Percentiles rank a stretch among this genome's conserved stretches.
phyloP scores from a whole-genome alignment of 2,888 invertebrate species.

The Pristionchus mayeri region DNA sequence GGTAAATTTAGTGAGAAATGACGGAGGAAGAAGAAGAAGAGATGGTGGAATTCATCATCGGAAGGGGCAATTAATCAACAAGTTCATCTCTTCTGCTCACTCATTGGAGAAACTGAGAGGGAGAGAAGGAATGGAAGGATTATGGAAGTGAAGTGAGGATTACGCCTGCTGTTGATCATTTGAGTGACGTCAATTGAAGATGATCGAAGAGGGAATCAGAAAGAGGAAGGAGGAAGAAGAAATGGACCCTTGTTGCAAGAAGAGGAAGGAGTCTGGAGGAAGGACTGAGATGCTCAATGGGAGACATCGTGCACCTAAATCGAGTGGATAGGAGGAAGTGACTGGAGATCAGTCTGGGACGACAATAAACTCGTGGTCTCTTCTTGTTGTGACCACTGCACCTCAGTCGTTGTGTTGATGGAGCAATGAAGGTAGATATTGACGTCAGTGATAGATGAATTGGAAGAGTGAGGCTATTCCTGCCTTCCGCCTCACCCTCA shows the following conservation, averaged over 20 bases:
- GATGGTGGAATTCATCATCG: too few relatives aligned
- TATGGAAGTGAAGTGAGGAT: not conserved
- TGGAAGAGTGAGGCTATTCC: not conserved
- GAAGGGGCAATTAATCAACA: too few relatives aligned
- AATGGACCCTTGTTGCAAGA: not conserved
- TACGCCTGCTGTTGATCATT: not conserved
- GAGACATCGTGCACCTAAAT: too few relatives aligned
- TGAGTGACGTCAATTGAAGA: not conserved
- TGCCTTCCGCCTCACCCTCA: not conserved
- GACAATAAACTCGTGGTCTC: too few relatives aligned
- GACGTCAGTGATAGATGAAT: constrained; percentile 13
- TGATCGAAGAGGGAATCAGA: constrained; percentile 9
- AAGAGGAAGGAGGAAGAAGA: constrained; percentile 2
- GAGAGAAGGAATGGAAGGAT: not conserved
- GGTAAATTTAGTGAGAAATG: too few relatives aligned
- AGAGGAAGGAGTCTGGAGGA: not conserved
- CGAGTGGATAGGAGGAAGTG: too few relatives aligned
- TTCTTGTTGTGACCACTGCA: constrained; percentile 19
- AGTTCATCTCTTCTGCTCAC: too few relatives aligned
- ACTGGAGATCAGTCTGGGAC: too few relatives aligned
- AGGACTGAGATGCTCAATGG: too few relatives aligned
- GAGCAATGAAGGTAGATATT: not conserved
- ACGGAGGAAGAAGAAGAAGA: too few relatives aligned
- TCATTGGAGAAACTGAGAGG: not conserved
- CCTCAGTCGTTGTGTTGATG: constrained; percentile 6